phyloP scores from a whole-genome alignment of 2,113 vertebrate species.

The Pycnonotus jocosus region DNA sequence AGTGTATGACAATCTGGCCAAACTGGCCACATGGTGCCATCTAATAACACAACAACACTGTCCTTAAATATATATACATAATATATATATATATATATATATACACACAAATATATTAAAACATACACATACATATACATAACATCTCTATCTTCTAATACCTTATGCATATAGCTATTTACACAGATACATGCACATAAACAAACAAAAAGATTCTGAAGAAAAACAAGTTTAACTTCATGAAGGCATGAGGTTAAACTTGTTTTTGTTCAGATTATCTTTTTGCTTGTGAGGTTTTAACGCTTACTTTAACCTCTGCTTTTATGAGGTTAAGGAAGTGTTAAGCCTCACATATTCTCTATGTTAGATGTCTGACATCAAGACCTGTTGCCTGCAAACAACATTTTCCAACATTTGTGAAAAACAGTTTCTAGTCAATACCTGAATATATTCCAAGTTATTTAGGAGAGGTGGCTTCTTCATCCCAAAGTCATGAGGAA shows the following conservation, averaged over 20 bases:
- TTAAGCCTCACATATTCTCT: neutral
- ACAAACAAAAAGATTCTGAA: neutral
- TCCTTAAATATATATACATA: neutral
- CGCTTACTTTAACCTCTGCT: neutral
- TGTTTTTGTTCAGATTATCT: neutral
- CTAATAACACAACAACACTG: neutral
- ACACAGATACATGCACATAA: neutral
- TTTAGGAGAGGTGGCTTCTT: slow-evolving; percentile 94
- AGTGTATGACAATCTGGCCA: neutral
- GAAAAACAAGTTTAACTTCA: neutral
- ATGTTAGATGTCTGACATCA: neutral
- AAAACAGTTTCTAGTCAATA: slow-evolving; percentile 20
- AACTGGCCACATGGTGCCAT: neutral
- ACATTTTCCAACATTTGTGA: neutral
- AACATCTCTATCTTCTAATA: neutral
- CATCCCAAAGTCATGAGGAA: slow-evolving; percentile 98
- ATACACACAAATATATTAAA: neutral
- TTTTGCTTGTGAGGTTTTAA: neutral
- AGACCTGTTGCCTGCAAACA: neutral
- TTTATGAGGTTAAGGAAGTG: neutral
- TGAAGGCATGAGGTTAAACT: neutral
- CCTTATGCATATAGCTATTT: neutral
- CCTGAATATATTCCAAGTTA: slow-evolving; percentile 91
- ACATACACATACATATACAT: neutral
- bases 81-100: neutral